A percentile compares a stretch with the other conserved stretches of the same genome.
Conservation (phyloP, 2,797 vertebrate genomes). For the Arrhamphus sclerolepis region DNA sequence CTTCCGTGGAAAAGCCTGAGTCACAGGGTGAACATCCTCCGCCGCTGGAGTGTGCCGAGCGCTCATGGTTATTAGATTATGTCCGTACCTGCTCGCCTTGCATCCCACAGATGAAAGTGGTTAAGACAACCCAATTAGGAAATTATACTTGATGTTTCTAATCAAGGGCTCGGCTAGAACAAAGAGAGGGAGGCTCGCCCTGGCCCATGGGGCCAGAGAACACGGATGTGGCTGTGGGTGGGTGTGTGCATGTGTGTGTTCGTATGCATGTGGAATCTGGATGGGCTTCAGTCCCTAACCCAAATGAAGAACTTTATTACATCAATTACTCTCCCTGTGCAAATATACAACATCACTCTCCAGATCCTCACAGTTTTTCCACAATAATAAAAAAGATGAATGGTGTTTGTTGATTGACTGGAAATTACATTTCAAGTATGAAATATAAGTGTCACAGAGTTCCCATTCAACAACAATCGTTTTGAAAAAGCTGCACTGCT, state of each 20-base stretch:
- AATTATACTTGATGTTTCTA: constrained; percentile 78
- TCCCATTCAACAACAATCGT: constrained; percentile 50
- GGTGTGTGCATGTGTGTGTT: constrained; percentile 30
- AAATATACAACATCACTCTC: constrained; percentile 42
- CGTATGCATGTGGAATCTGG: constrained; percentile 28
- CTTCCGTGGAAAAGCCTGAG: constrained; percentile 64
- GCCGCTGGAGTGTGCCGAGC: constrained; percentile 41
- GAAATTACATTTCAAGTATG: constrained; percentile 41
- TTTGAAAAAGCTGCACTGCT: constrained; percentile 30
- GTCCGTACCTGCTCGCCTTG: constrained; percentile 75
- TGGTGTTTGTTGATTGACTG: constrained; percentile 46
- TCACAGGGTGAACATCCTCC: constrained; percentile 54
- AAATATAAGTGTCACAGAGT: constrained; percentile 42
- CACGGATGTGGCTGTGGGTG: constrained; percentile 29
- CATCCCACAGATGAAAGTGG: constrained; percentile 78
- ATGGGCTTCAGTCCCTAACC: constrained; percentile 35
- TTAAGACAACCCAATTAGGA: constrained; percentile 78
- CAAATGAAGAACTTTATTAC: constrained; percentile 55
- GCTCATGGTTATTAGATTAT: constrained; percentile 73
- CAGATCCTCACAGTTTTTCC: constrained; percentile 17
- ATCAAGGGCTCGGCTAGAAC: constrained; percentile 77
- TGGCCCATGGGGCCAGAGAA: constrained; percentile 36
- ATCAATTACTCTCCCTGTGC: constrained; percentile 39
- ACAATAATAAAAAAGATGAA: constrained; percentile 56
- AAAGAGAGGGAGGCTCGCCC: constrained; percentile 70